A percentile compares a stretch with the other conserved stretches of the same genome.
These are phyloP conservation scores for Heliconius hortense DNA, from an alignment of 2,888 invertebrate genomes.

Conservation along the genomic window DNA sequence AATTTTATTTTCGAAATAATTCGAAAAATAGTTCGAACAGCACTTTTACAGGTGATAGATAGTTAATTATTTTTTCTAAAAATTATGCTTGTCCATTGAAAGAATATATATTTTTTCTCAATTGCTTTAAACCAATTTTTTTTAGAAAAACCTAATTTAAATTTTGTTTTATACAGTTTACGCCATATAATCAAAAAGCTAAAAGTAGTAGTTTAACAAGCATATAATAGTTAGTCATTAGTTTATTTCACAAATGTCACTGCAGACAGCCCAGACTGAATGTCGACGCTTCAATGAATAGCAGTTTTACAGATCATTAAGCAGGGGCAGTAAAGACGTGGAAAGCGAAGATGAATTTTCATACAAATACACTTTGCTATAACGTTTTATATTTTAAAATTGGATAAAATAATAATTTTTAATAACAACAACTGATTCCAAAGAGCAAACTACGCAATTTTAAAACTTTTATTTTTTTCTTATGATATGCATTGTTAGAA, in stretches of 20 bases:
- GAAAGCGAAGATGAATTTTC: constrained; percentile 9
- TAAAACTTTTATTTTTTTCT: too few relatives aligned
- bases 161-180: not conserved
- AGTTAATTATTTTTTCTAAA: too few relatives aligned
- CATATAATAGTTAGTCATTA: constrained; percentile 11
- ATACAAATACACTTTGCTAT: not conserved
- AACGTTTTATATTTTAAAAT: constrained; percentile 2
- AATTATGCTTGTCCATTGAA: too few relatives aligned
- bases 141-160: too few relatives aligned
- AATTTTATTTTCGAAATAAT: too few relatives aligned
- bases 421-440: too few relatives aligned
- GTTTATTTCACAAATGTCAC: constrained; percentile 23
- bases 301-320: constrained; percentile 20
- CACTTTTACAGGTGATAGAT: too few relatives aligned
- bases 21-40: too few relatives aligned
- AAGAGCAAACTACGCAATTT: too few relatives aligned
- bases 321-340: constrained; percentile 6
- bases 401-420: not conserved
- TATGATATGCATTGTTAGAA: too few relatives aligned
- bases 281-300: constrained; percentile 14
- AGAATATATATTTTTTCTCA: too few relatives aligned
- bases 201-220: constrained; percentile 3
- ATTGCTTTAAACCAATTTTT: too few relatives aligned
- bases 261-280: constrained; percentile 14
- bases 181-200: not conserved